Evolutionary conservation across 2,113 vertebrate genomes (phyloP).

Genomic region (Leuciscus idus): DNA sequence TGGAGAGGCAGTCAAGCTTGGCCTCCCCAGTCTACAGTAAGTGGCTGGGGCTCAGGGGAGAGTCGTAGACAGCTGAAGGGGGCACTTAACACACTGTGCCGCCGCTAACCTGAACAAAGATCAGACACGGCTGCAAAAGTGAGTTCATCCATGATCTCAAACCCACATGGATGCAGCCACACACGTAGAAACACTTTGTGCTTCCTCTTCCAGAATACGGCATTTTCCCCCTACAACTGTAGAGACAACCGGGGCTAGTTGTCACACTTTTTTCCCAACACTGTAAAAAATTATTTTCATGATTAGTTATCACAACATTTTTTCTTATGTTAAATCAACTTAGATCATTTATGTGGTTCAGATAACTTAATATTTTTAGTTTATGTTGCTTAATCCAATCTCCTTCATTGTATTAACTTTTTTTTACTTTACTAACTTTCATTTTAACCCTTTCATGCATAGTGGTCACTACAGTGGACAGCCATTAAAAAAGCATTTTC

Average conservation of each 20-base stretch:
- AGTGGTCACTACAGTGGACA: too few relatives aligned
- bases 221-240: neutral
- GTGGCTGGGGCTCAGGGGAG: conserved; percentile 63
- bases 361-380: too few relatives aligned
- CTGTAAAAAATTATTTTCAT: too few relatives aligned
- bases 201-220: neutral
- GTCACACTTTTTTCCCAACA: neutral
- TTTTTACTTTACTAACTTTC: too few relatives aligned
- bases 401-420: too few relatives aligned
- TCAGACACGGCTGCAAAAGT: conserved; percentile 55
- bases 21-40: conserved; percentile 64
- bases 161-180: conserved; percentile 37
- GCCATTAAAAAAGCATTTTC: too few relatives aligned
- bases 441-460: too few relatives aligned
- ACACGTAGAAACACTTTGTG: conserved; percentile 20
- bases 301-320: too few relatives aligned
- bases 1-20: conserved; percentile 60
- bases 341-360: too few relatives aligned
- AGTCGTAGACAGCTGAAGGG: conserved; percentile 57
- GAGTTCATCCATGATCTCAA: conserved; percentile 41
- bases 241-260: neutral
- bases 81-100: conserved; percentile 65
- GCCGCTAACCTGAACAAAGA: conserved; percentile 46
- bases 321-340: too few relatives aligned
- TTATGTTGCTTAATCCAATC: too few relatives aligned